phyloP scores from a whole-genome alignment of 2,888 invertebrate species.

The Drosophila demipolita region DNA sequence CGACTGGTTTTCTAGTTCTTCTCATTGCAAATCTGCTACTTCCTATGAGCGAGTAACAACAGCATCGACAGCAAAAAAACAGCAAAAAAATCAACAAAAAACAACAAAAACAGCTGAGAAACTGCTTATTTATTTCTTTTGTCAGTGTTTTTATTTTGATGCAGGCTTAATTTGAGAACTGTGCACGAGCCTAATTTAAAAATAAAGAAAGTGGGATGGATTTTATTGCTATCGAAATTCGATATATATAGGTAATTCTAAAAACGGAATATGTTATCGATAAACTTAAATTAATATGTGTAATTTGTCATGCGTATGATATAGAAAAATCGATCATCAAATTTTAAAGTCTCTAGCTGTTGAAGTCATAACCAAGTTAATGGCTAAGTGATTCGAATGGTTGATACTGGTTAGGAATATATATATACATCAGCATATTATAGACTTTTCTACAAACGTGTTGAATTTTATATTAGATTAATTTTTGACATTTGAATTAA shows the following conservation, averaged over 20 bases:
- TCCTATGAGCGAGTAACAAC: constrained; percentile 2
- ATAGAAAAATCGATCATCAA: neutral
- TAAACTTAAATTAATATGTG: neutral
- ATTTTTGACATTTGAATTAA: neutral
- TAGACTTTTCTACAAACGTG: neutral
- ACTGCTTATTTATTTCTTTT: constrained; percentile 34
- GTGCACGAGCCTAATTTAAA: neutral
- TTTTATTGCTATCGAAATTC: neutral
- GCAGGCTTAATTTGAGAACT: neutral
- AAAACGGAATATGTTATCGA: neutral
- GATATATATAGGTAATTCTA: neutral
- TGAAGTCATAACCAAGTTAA: neutral
- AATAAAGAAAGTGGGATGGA: neutral
- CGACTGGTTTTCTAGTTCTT: constrained; percentile 21
- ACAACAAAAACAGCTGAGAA: constrained; percentile 5
- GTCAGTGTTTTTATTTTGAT: constrained; percentile 15
- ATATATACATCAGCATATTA: neutral
- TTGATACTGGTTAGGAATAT: neutral
- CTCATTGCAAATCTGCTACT: neutral
- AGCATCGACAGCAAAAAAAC: neutral
- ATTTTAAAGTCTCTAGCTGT: neutral
- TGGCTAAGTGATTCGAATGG: neutral
- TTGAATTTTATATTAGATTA: neutral
- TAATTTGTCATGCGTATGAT: neutral
- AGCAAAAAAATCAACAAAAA: neutral